Conservation (phyloP, 2,888 invertebrate genomes). For the Hydriomena furcata region DNA sequence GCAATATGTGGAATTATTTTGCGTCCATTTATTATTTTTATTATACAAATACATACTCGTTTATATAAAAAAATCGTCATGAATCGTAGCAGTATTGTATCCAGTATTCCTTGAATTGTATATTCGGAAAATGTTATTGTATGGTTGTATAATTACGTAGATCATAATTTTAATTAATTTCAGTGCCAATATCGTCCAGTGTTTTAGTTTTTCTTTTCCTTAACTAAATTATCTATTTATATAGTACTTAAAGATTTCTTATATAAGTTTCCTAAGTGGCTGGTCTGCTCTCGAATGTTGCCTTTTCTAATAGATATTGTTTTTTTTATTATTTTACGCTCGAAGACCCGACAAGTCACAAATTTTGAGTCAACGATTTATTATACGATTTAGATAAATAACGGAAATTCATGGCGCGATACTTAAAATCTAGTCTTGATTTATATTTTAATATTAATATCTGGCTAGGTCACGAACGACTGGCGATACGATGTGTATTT, state of each 20-base stretch:
- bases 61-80: constrained; percentile 49
- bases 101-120: constrained; percentile 66
- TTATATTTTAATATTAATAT: constrained; percentile 36
- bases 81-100: constrained; percentile 72
- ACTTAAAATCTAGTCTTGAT: constrained; percentile 78
- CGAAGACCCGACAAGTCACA: constrained; percentile 56
- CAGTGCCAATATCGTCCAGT: constrained; percentile 65
- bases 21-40: constrained; percentile 72
- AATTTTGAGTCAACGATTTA: constrained; percentile 56
- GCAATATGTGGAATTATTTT: constrained; percentile 80
- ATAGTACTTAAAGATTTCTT: constrained; percentile 10
- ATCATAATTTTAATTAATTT: constrained; percentile 52
- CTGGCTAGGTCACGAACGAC: constrained; percentile 60
- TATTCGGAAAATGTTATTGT: constrained; percentile 42
- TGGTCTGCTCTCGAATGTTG: constrained; percentile 24
- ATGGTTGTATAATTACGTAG: constrained; percentile 34
- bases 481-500: constrained; percentile 54
- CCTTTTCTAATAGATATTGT: constrained; percentile 8
- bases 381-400: constrained; percentile 58
- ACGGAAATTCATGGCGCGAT: constrained; percentile 69
- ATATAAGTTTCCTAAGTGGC: constrained; percentile 20
- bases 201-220: constrained; percentile 41
- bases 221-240: constrained; percentile 20
- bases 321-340: constrained; percentile 6
- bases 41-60: constrained; percentile 38